Evolutionary conservation across 2,797 vertebrate genomes (phyloP).

Genomic region (Bufotes viridis): DNA sequence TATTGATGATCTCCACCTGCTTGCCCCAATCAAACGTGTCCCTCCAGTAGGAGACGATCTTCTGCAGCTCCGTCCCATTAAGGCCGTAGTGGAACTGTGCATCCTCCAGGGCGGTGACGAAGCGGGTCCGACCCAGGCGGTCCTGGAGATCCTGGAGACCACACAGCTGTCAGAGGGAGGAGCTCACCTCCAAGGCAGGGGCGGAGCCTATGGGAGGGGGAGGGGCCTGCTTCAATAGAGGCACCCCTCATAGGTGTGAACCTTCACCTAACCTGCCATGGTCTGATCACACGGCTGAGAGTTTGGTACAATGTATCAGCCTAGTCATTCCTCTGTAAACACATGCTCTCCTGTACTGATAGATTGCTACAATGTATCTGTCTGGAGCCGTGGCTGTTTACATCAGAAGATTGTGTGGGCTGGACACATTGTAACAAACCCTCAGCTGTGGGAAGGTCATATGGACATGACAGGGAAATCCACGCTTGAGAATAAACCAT

Average conservation of each 20-base stretch:
- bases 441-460: too few species aligned
- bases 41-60: conserved; percentile 85
- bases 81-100: conserved; percentile 85
- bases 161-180: not conserved
- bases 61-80: conserved; percentile 80
- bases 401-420: too few species aligned
- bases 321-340: too few species aligned
- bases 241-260: too few species aligned
- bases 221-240: too few species aligned
- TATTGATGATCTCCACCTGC: conserved; percentile 84
- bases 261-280: too few species aligned
- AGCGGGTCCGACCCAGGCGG: conserved; percentile 82
- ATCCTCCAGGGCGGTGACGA: conserved; percentile 76
- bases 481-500: too few species aligned
- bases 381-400: too few species aligned
- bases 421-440: too few species aligned
- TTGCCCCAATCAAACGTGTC: conserved; percentile 85
- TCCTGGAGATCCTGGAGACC: conserved; percentile 78
- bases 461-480: too few species aligned
- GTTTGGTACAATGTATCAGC: not conserved
- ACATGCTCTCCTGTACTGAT: too few species aligned
- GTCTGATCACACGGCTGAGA: not conserved
- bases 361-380: too few species aligned
- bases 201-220: not conserved
- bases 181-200: not conserved